Evolutionary conservation across 2,797 vertebrate species (phyloP), one percentile per base, ranked within the genome.

Genomic region (Danio albolineatus): DNA sequence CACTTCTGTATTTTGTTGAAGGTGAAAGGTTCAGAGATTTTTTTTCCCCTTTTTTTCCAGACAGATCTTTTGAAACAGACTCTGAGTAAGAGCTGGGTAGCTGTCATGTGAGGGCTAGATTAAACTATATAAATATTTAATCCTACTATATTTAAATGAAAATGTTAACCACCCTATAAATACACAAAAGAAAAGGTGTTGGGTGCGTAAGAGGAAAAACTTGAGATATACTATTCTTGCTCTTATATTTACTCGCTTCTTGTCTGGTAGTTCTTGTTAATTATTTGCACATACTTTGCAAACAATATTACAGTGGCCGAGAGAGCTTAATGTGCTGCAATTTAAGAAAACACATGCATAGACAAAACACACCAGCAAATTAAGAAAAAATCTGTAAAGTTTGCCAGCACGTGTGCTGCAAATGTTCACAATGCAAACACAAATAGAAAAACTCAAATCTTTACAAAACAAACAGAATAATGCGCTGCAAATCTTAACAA

Each of bases 11-110:
- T 10, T 71, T 21, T 41, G 3, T 10, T 48, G 28, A 78, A 67
- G 64, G 53, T 78, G 12, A 59, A 77, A 69, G 75, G 43, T 59
- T 46, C 41, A 46, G 10, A 19, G 2, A 17, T 14, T 44, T 36
- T 44, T 5, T 21, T 39, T n/a, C 38, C 9, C 4, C 4, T 38
- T 21, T 43, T n/a, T 36, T 19, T 16, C 10, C 46, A 54, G 38
- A 72, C 57, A 51, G 66, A 79, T 78, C 39, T 64, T 73, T 65
- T 69, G 7, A 73, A 82, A 66, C 67, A 74, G 75, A 78, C 76
- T 48, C 38, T 79, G 76, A 64, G 48, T 57, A 83, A 74, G 49
- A 39, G 6, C 36, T 44, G 48, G 48, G 1, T 38, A 46, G 61
- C 46, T 57, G 53, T 67, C 57, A 74, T 49, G 57, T 74, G 57